Conservation (phyloP, 2,797 vertebrate species). For the Synaphobranchus kaupii region DNA sequence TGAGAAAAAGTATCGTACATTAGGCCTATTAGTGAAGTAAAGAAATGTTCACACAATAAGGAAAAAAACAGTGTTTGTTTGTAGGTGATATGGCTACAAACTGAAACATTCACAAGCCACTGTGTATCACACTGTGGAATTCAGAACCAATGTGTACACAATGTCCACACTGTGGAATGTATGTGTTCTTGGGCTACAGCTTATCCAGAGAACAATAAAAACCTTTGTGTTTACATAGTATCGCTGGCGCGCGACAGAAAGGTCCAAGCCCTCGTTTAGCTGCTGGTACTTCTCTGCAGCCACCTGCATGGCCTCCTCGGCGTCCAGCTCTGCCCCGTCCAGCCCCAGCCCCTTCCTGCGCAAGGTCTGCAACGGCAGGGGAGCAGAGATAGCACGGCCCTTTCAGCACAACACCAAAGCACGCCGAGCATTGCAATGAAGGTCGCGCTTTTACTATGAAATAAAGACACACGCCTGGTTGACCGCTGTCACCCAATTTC, state of each 20-base stretch:
- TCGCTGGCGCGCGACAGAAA: conserved; percentile 75
- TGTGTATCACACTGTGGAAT: not conserved
- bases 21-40: not conserved
- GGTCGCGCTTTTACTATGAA: not conserved
- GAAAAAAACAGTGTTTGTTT: not conserved
- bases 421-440: not conserved
- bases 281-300: conserved; percentile 70
- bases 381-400: conserved; percentile 1
- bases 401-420: not conserved
- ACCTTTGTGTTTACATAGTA: conserved; percentile 77
- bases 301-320: conserved; percentile 73
- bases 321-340: conserved; percentile 80
- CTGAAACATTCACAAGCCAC: not conserved
- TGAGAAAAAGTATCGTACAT: not conserved
- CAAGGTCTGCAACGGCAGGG: conserved; percentile 76
- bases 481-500: no score
- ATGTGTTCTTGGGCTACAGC: not conserved
- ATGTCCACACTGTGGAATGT: not conserved
- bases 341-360: conserved; percentile 87
- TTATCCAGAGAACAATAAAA: not conserved
- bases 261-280: conserved; percentile 76
- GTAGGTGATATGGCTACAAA: not conserved
- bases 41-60: not conserved
- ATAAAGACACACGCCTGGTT: not conserved
- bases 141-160: not conserved